Conservation (phyloP, 1,140 invertebrate species). For the Calosoma granatense region DNA sequence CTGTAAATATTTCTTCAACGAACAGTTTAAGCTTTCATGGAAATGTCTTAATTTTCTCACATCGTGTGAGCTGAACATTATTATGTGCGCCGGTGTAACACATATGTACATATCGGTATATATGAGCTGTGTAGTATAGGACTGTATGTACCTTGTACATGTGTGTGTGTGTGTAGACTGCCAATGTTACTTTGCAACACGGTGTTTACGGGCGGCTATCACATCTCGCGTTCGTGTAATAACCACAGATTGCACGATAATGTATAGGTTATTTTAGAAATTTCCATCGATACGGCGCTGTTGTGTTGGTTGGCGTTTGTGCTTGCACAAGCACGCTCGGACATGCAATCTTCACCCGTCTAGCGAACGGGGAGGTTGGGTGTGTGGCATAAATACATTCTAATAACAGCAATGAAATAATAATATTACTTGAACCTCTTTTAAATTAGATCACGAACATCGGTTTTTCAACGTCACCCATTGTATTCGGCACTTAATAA, state of each 20-base stretch:
- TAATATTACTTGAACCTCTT: constrained; percentile 17
- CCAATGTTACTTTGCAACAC: background rate
- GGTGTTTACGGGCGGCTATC: constrained; percentile 14
- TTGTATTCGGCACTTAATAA: background rate
- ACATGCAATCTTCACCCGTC: constrained; percentile 17
- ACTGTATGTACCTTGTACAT: background rate
- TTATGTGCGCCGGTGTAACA: background rate
- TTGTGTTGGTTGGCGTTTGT: no score
- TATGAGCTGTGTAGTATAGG: background rate
- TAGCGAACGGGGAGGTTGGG: constrained; percentile 11
- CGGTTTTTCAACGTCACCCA: no score
- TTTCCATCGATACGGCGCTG: constrained; percentile 5
- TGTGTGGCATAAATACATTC: constrained; percentile 3
- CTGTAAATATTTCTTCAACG: background rate
- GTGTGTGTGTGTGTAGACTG: background rate
- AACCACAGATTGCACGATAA: constrained; percentile 18
- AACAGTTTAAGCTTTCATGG: background rate
- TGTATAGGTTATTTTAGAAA: constrained; percentile 14
- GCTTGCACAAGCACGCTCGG: constrained; percentile 4
- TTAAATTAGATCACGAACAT: constrained; percentile 21
- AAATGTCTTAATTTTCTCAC: constrained; percentile 5
- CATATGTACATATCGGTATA: background rate
- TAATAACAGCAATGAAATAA: constrained; percentile 14
- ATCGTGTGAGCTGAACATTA: no score
- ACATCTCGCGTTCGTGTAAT: constrained; percentile 20